phyloP scores from a whole-genome alignment of 2,888 invertebrate genomes.

The Julus scandinavius region DNA sequence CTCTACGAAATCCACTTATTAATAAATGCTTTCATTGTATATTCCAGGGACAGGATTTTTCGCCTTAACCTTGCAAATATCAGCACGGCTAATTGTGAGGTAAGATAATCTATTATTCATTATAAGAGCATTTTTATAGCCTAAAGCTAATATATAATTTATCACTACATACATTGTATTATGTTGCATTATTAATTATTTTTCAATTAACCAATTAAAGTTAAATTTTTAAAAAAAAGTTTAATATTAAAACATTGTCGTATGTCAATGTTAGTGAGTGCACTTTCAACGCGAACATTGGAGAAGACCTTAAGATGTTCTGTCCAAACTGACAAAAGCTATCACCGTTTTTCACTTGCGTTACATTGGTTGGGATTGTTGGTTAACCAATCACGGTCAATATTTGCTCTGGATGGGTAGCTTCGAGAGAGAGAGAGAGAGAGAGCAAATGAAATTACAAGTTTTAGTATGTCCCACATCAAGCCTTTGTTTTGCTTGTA shows the following conservation, averaged over 20 bases:
- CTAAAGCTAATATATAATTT: no score
- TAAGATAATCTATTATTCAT: conserved; percentile 39
- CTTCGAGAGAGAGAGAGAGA: neutral
- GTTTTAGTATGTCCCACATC: conserved; percentile 30
- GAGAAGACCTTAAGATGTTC: neutral
- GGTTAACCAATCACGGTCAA: conserved; percentile 36
- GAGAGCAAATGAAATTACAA: conserved; percentile 25
- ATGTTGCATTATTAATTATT: no score
- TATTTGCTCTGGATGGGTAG: conserved; percentile 14
- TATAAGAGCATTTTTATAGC: neutral
- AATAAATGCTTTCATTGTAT: neutral
- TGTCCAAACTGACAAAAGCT: neutral
- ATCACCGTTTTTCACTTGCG: neutral
- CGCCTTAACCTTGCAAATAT: conserved; percentile 55
- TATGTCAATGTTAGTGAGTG: no score
- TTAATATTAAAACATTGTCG: no score
- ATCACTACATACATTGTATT: no score
- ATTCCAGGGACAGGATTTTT: conserved; percentile 54
- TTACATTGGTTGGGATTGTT: conserved; percentile 3
- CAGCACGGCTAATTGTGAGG: conserved; percentile 55
- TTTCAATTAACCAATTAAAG: no score
- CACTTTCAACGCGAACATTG: no score
- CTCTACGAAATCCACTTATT: neutral
- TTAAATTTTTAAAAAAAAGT: no score
- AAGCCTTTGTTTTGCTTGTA: conserved; percentile 1